Conservation (phyloP, 2,888 invertebrate species). For the Watsonalla binaria region DNA sequence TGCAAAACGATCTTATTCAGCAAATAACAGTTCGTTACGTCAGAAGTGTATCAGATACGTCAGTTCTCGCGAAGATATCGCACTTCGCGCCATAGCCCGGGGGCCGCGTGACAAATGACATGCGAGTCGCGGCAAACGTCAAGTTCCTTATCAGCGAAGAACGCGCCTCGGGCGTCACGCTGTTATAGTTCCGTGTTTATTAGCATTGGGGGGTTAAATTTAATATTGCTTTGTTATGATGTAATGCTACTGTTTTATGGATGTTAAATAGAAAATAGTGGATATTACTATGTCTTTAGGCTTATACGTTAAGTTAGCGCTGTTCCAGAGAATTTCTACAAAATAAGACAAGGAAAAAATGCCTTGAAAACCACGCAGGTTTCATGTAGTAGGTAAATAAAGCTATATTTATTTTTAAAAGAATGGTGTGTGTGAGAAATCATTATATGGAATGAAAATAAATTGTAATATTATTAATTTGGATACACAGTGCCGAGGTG, state of each 20-base stretch:
- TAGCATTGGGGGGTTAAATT: neutral
- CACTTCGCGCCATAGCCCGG: constrained; percentile 30
- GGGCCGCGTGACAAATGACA: constrained; percentile 46
- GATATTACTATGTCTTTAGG: too few relatives aligned
- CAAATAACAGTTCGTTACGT: constrained; percentile 3
- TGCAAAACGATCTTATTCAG: neutral
- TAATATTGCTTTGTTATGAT: constrained; percentile 1
- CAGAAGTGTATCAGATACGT: constrained; percentile 21
- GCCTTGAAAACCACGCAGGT: too few relatives aligned
- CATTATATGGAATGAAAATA: too few relatives aligned
- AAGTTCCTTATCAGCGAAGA: constrained; percentile 36
- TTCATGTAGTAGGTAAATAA: too few relatives aligned
- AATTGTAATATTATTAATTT: too few relatives aligned
- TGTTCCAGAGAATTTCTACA: too few relatives aligned
- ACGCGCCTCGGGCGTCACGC: constrained; percentile 14
- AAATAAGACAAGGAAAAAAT: too few relatives aligned
- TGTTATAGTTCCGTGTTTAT: constrained; percentile 10
- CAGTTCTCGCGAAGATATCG: constrained; percentile 24
- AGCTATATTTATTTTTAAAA: too few relatives aligned
- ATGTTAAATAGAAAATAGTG: neutral
- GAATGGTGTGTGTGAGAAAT: too few relatives aligned
- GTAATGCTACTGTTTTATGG: neutral
- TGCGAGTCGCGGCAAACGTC: constrained; percentile 38
- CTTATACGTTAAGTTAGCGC: too few relatives aligned
- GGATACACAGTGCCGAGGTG: too few relatives aligned